Percentiles rank a stretch among this genome's conserved stretches.
Evolutionary conservation across 2,888 invertebrate species (phyloP).

Genomic region (Lepetodrilus schrolli): DNA sequence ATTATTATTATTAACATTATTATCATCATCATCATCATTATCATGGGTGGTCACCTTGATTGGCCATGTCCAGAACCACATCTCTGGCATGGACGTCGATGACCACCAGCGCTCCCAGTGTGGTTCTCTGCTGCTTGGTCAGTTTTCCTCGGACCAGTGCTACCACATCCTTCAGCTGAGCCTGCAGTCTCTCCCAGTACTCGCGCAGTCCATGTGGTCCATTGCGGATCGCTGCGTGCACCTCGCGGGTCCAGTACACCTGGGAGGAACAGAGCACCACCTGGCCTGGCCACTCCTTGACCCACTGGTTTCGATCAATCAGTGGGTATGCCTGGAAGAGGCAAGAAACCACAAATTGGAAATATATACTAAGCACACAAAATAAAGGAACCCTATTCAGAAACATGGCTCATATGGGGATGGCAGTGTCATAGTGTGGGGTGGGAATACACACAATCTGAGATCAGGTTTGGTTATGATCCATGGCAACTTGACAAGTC

Average conservation of each 20-base stretch:
- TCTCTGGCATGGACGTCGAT: slow-evolving; percentile 95
- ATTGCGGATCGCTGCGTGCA: slow-evolving; percentile 83
- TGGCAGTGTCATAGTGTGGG: no score
- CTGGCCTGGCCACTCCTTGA: slow-evolving; percentile 94
- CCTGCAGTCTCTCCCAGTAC: slow-evolving; percentile 79
- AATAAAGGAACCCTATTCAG: no score
- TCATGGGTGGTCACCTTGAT: slow-evolving; percentile 73
- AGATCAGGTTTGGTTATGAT: no score
- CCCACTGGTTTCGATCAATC: slow-evolving; percentile 83
- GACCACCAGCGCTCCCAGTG: slow-evolving; percentile 91
- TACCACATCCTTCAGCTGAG: slow-evolving; percentile 85
- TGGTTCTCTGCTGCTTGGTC: slow-evolving; percentile 89
- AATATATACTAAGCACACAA: no score
- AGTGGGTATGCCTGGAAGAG: slow-evolving; percentile 72
- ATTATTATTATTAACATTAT: no score
- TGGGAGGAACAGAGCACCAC: slow-evolving; percentile 86
- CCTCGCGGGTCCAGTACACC: slow-evolving; percentile 88
- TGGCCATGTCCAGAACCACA: slow-evolving; percentile 81
- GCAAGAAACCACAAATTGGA: no score
- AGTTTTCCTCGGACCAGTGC: slow-evolving; percentile 88
- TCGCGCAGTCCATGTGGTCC: slow-evolving; percentile 79
- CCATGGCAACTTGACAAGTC: no score
- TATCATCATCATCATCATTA: no score
- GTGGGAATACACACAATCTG: no score
- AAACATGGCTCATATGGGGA: no score